Evolutionary conservation across 2,113 vertebrate species (phyloP).

Genomic region (Coptodon bakossiorum): DNA sequence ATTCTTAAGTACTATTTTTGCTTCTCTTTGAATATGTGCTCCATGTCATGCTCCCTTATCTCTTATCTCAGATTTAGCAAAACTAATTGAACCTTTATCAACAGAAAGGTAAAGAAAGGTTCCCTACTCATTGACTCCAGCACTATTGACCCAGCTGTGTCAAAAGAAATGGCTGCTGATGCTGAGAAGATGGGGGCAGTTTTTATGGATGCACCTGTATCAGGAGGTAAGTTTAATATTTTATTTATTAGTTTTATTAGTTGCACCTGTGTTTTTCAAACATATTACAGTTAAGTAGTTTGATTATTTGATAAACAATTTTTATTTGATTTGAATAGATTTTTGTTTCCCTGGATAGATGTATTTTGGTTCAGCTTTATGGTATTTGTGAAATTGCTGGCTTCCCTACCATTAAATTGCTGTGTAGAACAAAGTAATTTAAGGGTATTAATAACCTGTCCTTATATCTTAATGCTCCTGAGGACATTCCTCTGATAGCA

Average conservation of each 20-base stretch:
- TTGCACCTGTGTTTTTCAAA: background rate
- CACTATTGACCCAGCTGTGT: slow-evolving; percentile 93
- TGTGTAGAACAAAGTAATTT: background rate
- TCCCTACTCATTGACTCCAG: slow-evolving; percentile 97
- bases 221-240: slow-evolving; percentile 80
- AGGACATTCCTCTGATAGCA: background rate
- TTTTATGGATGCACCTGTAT: slow-evolving; percentile 98
- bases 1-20: slow-evolving; percentile 85
- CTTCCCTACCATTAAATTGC: background rate
- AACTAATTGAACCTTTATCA: background rate
- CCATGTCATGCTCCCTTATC: background rate
- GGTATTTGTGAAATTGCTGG: background rate
- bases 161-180: slow-evolving; percentile 89
- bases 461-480: background rate
- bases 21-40: background rate
- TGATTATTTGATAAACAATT: background rate
- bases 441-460: background rate
- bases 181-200: slow-evolving; percentile 95
- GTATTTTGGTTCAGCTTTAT: background rate
- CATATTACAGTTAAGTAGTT: background rate
- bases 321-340: background rate
- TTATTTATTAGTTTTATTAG: background rate
- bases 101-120: slow-evolving; percentile 96
- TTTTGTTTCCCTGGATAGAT: background rate
- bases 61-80: background rate